Percentiles rank a stretch among this genome's conserved stretches.
phyloP scores from a whole-genome alignment of 2,888 invertebrate species.

The Oscheius sp. region DNA sequence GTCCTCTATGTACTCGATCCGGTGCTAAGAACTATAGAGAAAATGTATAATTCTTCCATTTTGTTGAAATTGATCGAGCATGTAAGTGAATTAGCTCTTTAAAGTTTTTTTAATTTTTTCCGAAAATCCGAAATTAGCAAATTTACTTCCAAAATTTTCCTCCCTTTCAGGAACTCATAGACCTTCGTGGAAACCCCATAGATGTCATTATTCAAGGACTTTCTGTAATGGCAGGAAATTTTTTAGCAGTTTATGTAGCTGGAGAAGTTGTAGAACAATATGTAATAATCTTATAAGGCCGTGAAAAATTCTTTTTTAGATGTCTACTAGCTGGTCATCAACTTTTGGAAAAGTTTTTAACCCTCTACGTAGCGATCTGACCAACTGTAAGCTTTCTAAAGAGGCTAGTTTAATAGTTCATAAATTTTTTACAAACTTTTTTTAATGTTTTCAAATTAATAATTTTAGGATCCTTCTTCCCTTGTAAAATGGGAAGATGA shows the following conservation, averaged over 20 bases:
- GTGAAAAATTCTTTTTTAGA: slow-evolving; percentile 1
- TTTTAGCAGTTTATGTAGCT: background rate
- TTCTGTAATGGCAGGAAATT: slow-evolving; percentile 7
- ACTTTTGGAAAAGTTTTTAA: slow-evolving; percentile 1
- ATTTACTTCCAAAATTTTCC: background rate
- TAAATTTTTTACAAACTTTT: no score
- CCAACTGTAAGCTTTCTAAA: slow-evolving; percentile 14
- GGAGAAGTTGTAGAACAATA: background rate
- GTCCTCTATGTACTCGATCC: background rate
- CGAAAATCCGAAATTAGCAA: background rate
- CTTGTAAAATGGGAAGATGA: slow-evolving; percentile 50
- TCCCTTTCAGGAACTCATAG: slow-evolving; percentile 10
- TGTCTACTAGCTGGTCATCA: background rate
- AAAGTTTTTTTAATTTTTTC: background rate
- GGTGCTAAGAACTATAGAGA: background rate
- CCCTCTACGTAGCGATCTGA: slow-evolving; percentile 8
- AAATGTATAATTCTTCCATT: background rate
- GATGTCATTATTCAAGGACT: background rate
- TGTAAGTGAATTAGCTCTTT: background rate
- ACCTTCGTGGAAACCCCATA: background rate
- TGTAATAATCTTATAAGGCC: background rate
- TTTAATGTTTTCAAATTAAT: no score
- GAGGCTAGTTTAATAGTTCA: slow-evolving; percentile 5
- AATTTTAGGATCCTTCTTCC: background rate
- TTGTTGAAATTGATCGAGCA: background rate